These are phyloP conservation scores for Sebastes nivosus DNA, from an alignment of 2,797 vertebrate genomes.

Conservation along the genomic window DNA sequence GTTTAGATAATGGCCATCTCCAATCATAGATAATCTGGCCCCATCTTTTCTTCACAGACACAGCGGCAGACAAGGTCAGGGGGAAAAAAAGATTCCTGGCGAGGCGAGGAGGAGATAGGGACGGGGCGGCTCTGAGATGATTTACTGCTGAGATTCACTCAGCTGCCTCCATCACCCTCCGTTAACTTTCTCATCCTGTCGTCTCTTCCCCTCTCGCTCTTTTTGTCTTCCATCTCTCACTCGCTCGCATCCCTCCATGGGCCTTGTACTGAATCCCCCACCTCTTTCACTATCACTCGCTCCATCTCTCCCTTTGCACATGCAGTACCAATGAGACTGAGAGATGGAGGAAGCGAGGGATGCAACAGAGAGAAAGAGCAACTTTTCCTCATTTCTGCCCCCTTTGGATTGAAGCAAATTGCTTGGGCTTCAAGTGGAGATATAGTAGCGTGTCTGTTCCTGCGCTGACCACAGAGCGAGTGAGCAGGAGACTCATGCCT, in stretches of 20 bases:
- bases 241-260: constrained; percentile 65
- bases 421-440: constrained; percentile 47
- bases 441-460: constrained; percentile 26
- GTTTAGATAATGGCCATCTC: constrained; percentile 88
- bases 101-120: constrained; percentile 75
- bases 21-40: constrained; percentile 87
- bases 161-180: constrained; percentile 83
- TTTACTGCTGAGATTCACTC: constrained; percentile 85
- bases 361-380: neutral
- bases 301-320: constrained; percentile 64
- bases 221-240: constrained; percentile 68
- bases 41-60: constrained; percentile 85
- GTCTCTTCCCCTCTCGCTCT: constrained; percentile 66
- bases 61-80: constrained; percentile 85
- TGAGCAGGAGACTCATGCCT: constrained; percentile 31
- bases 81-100: constrained; percentile 77
- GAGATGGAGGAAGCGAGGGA: constrained; percentile 4
- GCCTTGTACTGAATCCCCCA: constrained; percentile 59
- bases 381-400: constrained; percentile 33
- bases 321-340: constrained; percentile 39
- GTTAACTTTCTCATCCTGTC: constrained; percentile 82
- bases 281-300: constrained; percentile 63
- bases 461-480: constrained; percentile 41
- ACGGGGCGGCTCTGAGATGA: constrained; percentile 77
- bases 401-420: constrained; percentile 55